A percentile compares a stretch with the other conserved stretches of the same genome.
Evolutionary conservation across 1,140 invertebrate species (phyloP).

Genomic region (Drosophila subobscura): DNA sequence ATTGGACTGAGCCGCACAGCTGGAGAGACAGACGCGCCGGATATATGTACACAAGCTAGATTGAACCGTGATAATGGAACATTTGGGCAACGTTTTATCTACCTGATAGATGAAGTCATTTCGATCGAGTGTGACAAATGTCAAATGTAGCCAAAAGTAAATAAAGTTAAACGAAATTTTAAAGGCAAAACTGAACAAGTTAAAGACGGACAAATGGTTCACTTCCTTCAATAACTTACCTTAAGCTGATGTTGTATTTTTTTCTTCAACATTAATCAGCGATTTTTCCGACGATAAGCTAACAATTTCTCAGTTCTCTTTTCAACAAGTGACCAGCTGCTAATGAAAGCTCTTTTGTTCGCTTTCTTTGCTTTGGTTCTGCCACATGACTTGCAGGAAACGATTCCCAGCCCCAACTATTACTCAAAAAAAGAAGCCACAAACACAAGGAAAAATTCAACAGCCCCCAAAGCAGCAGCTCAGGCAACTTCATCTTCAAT

Average conservation of each 20-base stretch:
- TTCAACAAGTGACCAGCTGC: constrained; percentile 19
- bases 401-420: constrained; percentile 1
- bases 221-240: no score
- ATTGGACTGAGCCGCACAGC: constrained; percentile 8
- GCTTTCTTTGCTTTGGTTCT: constrained; percentile 4
- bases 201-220: background rate
- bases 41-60: constrained; percentile 35
- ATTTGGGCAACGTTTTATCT: constrained; percentile 16
- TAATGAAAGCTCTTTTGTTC: constrained; percentile 45
- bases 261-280: no score
- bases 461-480: constrained; percentile 49
- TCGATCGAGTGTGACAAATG: constrained; percentile 9
- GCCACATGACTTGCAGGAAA: constrained; percentile 29
- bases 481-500: constrained; percentile 48
- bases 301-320: constrained; percentile 4
- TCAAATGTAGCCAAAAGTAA: background rate
- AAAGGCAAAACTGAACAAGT: background rate
- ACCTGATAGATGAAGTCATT: constrained; percentile 40
- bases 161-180: constrained; percentile 7
- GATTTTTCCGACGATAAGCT: no score
- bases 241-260: no score
- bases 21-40: constrained; percentile 36
- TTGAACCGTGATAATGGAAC: constrained; percentile 42
- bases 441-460: constrained; percentile 26
- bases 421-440: background rate